These are phyloP conservation scores for Rhaphigaster nebulosa DNA, from an alignment of 2,888 invertebrate genomes.

Conservation along the genomic window DNA sequence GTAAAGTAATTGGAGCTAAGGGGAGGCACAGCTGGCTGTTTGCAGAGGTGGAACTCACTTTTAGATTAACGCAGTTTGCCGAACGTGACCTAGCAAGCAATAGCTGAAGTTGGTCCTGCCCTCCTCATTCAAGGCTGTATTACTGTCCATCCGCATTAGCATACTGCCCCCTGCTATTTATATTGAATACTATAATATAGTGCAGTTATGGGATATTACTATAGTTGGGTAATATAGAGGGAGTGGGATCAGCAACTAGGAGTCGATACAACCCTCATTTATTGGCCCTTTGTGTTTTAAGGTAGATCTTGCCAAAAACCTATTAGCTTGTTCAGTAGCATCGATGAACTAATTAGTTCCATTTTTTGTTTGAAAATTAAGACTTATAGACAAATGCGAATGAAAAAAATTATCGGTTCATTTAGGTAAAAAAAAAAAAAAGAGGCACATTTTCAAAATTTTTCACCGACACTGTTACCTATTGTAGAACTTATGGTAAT, in stretches of 20 bases:
- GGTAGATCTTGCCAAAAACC: neutral
- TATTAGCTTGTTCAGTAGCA: neutral
- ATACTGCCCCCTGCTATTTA: neutral
- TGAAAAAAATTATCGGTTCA: too few relatives aligned
- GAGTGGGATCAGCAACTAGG: neutral
- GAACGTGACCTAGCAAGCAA: slow-evolving; percentile 44
- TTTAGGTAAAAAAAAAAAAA: too few relatives aligned
- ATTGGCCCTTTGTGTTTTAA: neutral
- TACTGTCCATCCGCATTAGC: slow-evolving; percentile 17
- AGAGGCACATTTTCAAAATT: too few relatives aligned
- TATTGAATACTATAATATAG: slow-evolving; percentile 15
- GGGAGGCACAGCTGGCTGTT: slow-evolving; percentile 21
- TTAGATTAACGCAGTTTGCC: slow-evolving; percentile 39
- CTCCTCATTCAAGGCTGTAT: slow-evolving; percentile 9
- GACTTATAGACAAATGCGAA: too few relatives aligned
- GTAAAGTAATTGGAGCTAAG: slow-evolving; percentile 21
- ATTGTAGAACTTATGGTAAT: too few relatives aligned
- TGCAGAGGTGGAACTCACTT: slow-evolving; percentile 17
- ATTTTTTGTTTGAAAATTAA: neutral
- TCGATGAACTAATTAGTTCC: neutral
- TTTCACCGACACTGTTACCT: too few relatives aligned
- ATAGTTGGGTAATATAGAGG: neutral
- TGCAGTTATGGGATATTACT: neutral
- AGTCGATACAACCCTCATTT: neutral
- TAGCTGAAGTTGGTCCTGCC: slow-evolving; percentile 17